Base-by-base conservation (phyloP, 2,797 vertebrate species). In the Sylvia borin region DNA sequence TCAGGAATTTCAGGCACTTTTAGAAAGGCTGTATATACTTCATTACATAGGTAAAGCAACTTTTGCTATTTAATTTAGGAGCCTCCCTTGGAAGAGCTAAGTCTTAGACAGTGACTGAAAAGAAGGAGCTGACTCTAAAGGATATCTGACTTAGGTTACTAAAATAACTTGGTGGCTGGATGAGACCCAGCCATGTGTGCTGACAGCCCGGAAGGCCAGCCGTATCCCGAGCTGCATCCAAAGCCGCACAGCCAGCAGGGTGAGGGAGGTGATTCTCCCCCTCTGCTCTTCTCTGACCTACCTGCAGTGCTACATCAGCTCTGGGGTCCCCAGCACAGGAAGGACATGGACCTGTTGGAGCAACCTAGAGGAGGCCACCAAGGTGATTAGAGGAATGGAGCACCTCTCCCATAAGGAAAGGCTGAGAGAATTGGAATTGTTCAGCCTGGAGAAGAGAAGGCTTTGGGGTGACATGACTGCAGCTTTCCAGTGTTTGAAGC, bases 131-230 rank as follows among this genome's bases (percentile, higher is more conserved):
- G 13, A 17, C 29, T 83, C 32, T 65, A 32, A 92, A 78, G 26
- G 27, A 5, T 43, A 34, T 61, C 73, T 76, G 58, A 19, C 7
- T 81, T 93, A 53, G 15, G 22, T n/a, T 50, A 45, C 21, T 65
- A 29, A 74, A 87, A 48, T 70, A 81, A 85, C 32, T 29, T 72
- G 34, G 40, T 0, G 0, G 16, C 27, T 62, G 55, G 43, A 38
- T 0, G 2, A 36, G 64, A 70, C 27, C 32, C 0, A 0, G 50
- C 22, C 4, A 3, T 36, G 22, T 36, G 31, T 14, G 7, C 34
- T 73, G 19, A 7, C 26, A 42, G 34, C 31, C 11, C 0, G 0
- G 40, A 43, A 54, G 27, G 40, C 9, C 74, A 78, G 7, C 31
- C 3, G 0, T n/a, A 32, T 73, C 22, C 80, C 3, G 9, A 34